Percentiles rank a stretch among this genome's conserved stretches.
Conservation (phyloP, 2,797 vertebrate genomes). For the Paratrypauchen microcephalus region DNA sequence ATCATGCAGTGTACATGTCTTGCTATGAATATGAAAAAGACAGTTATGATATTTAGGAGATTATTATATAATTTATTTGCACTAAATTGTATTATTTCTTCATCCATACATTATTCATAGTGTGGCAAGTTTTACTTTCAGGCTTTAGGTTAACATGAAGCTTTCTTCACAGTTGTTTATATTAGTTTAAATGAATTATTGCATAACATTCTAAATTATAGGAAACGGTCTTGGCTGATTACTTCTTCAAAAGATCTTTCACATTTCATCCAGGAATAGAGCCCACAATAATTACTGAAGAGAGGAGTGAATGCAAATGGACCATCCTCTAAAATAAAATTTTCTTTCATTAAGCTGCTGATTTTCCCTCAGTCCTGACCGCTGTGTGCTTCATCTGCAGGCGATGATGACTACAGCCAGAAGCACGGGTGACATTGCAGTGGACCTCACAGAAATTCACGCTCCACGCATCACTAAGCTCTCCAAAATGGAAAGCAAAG, state of each 20-base stretch:
- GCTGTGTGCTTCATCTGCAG: slow-evolving; percentile 61
- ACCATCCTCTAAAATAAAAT: slow-evolving; percentile 41
- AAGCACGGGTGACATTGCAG: slow-evolving; percentile 91
- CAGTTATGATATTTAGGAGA: neutral
- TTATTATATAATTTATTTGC: neutral
- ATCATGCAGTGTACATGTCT: neutral
- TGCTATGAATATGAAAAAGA: neutral
- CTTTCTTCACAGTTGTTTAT: neutral
- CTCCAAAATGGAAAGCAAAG: slow-evolving; percentile 82
- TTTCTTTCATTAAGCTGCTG: slow-evolving; percentile 6
- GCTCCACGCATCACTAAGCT: slow-evolving; percentile 83
- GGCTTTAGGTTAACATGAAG: too few relatives aligned
- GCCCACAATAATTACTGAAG: slow-evolving; percentile 58
- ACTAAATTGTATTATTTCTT: neutral
- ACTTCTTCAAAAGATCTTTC: slow-evolving; percentile 12
- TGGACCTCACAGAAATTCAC: slow-evolving; percentile 89
- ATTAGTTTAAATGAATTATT: neutral
- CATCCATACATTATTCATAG: neutral
- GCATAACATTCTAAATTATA: neutral
- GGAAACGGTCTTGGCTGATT: neutral
- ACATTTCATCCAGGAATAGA: slow-evolving; percentile 62
- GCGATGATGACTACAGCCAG: slow-evolving; percentile 89
- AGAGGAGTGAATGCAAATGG: slow-evolving; percentile 46
- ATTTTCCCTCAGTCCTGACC: slow-evolving; percentile 10
- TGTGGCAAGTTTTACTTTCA: neutral